Base-by-base conservation (phyloP, 2,888 invertebrate genomes). In the Mechanitis messenoides region DNA sequence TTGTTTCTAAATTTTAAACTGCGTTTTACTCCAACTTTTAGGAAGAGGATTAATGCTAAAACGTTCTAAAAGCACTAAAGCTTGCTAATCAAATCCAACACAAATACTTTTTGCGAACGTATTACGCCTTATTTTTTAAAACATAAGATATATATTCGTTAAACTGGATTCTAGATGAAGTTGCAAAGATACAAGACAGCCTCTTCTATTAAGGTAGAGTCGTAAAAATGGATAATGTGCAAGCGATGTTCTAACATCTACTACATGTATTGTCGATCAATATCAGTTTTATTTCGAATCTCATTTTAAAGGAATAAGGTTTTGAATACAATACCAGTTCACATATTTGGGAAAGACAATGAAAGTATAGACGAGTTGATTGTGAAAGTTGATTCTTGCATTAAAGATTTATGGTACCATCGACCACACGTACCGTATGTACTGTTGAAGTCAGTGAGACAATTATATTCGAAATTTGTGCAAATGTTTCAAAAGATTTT, bases 201-300 rank as follows among this genome's bases (percentile, higher is more conserved):
- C 72, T 71, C 71, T 74, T 79, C 80, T 80, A 81, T 81, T 76
- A 81, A 75, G 73, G 75, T 69, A 67, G 69, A 69, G 76, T 81
- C 81, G 79, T 85, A 83, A 85, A 84, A 81, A 78, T 76, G 75
- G 76, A 78, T 79, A 81, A 79, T 74, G 77, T 74, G 68, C 70
- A 76, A 75, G 75, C 76, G 74, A 77, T 69, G 72, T 68, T 74
- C 68, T 66, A 68, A 59, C 58, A 45, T 60, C 62, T 67, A 65
- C 61, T 72, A 72, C 74, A 73, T 69, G 69, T 68, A 70, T 71
- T 71, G 74, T 72, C 73, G 79, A 79, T 79, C 76, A 76, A 72
- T 69, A 69, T 69, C 67, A 66, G 67, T 70, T 57, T 50, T 55
- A 65, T 57, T 33, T 45, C 35, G 33, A 56, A 20, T 53, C 55